Percentiles rank a stretch among this genome's conserved stretches.
These are phyloP conservation scores for Callipepla squamata DNA, from an alignment of 2,113 vertebrate genomes.

Conservation along the genomic window DNA sequence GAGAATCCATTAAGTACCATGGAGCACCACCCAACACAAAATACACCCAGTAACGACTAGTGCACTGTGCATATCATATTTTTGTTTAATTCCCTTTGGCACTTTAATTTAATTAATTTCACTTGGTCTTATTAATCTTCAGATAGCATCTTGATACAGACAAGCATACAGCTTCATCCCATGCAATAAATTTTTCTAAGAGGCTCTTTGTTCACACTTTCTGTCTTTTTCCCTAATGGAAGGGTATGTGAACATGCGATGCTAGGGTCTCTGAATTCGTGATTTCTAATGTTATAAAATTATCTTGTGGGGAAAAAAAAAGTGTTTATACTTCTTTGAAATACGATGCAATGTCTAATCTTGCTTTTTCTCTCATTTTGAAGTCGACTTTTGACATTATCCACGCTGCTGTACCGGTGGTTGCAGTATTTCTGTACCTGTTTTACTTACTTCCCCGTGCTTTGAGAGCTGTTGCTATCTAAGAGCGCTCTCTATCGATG, in stretches of 20 bases:
- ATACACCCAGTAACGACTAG: background rate
- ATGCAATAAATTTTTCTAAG: background rate
- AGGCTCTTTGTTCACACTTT: background rate
- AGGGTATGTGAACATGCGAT: accelerated
- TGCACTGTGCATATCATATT: background rate
- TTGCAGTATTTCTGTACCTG: background rate
- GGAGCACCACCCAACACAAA: background rate
- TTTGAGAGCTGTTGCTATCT: constrained; percentile 23
- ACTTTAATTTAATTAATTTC: constrained; percentile 55
- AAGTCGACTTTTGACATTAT: background rate
- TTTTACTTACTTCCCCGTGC: background rate
- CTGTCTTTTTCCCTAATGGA: background rate
- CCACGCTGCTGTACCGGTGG: background rate
- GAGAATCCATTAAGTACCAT: background rate
- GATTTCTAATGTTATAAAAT: background rate
- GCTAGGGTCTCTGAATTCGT: background rate
- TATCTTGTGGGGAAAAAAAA: background rate
- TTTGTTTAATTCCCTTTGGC: constrained; percentile 35
- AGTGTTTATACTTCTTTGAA: background rate
- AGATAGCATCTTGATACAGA: constrained; percentile 26
- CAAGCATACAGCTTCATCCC: background rate
- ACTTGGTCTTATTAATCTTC: background rate
- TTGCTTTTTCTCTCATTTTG: background rate
- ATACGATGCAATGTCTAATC: background rate
- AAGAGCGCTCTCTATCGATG: constrained; percentile 74